Conservation (phyloP, 2,113 vertebrate species). For the Meriones unguiculatus region DNA sequence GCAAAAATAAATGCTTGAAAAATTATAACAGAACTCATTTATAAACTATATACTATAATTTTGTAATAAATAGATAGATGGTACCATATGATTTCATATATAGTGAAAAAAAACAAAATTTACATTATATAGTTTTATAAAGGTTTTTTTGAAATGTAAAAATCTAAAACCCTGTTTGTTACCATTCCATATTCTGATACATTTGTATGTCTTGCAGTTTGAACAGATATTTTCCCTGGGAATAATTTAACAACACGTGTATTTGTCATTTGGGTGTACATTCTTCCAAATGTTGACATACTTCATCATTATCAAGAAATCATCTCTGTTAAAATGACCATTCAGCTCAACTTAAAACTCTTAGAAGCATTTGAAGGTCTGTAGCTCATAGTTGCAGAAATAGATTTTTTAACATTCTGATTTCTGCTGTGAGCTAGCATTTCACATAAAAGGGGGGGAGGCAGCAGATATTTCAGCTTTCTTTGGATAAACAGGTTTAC, state of each 20-base stretch:
- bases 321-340: conserved; percentile 16
- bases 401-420: conserved; percentile 24
- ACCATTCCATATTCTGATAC: neutral
- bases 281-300: conserved; percentile 27
- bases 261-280: conserved; percentile 32
- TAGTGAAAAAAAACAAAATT: neutral
- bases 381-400: neutral
- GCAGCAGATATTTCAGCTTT: conserved; percentile 7
- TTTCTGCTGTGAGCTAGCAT: conserved; percentile 25
- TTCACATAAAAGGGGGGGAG: neutral
- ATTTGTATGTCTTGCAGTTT: neutral
- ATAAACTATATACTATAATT: conserved; percentile 10
- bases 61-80: conserved; percentile 3
- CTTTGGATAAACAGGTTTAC: neutral
- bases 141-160: conserved; percentile 39
- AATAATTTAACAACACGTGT: conserved; percentile 50
- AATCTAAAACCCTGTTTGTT: neutral
- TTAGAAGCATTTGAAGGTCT: neutral
- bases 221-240: conserved; percentile 10
- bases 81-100: neutral
- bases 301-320: conserved; percentile 25
- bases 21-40: neutral
- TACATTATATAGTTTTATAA: neutral
- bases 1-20: neutral
- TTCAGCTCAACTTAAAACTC: conserved; percentile 23